A percentile compares a stretch with the other conserved stretches of the same genome.
phyloP scores from a whole-genome alignment of 2,797 vertebrate genomes.

The Sciurus carolinensis region DNA sequence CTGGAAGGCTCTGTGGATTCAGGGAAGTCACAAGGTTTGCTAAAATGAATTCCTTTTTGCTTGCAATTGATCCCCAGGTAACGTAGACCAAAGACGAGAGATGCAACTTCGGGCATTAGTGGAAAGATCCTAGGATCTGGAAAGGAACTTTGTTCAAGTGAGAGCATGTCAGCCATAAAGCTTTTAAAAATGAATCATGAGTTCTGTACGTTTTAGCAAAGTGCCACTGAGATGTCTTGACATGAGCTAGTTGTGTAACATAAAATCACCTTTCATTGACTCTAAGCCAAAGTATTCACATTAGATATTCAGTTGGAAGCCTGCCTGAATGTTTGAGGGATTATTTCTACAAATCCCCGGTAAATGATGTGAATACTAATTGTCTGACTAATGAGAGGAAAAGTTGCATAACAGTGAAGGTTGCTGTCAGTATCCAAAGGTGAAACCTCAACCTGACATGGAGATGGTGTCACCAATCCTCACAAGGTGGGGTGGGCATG shows the following conservation, averaged over 20 bases:
- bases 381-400: constrained; percentile 50
- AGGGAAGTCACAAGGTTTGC: constrained; percentile 80
- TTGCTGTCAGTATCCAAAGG: background rate
- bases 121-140: constrained; percentile 55
- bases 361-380: constrained; percentile 68
- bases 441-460: background rate
- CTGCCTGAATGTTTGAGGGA: constrained; percentile 63
- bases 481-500: too few species aligned
- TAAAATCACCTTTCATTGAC: constrained; percentile 77
- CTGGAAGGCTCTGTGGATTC: constrained; percentile 70
- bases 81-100: constrained; percentile 75
- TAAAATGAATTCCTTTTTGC: constrained; percentile 75
- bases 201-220: constrained; percentile 62
- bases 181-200: constrained; percentile 73
- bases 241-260: constrained; percentile 66
- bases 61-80: constrained; percentile 69
- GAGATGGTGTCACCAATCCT: background rate
- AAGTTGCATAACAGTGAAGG: background rate
- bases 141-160: constrained; percentile 76
- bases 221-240: constrained; percentile 74
- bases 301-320: constrained; percentile 76
- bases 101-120: constrained; percentile 43
- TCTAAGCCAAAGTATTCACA: constrained; percentile 69
- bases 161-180: constrained; percentile 67
- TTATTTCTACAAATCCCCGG: constrained; percentile 70